phyloP scores from a whole-genome alignment of 2,888 invertebrate species.

The Xestia rhomboidea region DNA sequence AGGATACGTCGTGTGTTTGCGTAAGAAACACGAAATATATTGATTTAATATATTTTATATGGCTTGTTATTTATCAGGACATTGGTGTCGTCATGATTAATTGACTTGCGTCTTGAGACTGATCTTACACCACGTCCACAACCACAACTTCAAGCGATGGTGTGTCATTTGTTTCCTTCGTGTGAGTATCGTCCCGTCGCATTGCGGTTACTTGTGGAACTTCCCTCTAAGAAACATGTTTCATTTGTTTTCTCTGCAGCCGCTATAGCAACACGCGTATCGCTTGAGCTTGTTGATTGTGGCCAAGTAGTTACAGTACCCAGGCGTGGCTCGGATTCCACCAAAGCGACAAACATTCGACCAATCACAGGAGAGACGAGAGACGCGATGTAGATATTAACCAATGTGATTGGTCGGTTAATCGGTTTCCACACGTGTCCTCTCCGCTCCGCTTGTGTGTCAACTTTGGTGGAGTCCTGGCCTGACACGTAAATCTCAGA shows the following conservation, averaged over 20 bases:
- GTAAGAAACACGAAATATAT: slow-evolving; percentile 34
- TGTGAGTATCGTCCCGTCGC: not conserved
- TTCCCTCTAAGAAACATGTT: not conserved
- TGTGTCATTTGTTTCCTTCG: not conserved
- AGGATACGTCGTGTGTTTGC: slow-evolving; percentile 19
- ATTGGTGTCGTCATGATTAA: slow-evolving; percentile 16
- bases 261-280: not conserved
- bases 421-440: not conserved
- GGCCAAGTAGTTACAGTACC: not conserved
- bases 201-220: not conserved
- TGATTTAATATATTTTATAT: slow-evolving; percentile 14
- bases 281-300: not conserved
- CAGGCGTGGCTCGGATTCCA: not conserved
- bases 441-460: not conserved
- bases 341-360: not conserved
- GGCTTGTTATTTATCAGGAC: slow-evolving; percentile 18
- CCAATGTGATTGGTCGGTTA: not conserved
- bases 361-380: not conserved
- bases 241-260: not conserved
- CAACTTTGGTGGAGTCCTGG: not conserved
- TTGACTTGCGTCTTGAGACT: not conserved
- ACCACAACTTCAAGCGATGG: not conserved
- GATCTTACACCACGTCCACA: not conserved
- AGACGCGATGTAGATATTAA: not conserved
- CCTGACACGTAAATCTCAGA: not conserved